Evolutionary conservation across 53 echinoderm and acorn worm species (phyloP).

Genomic region (Zoroaster sp.): DNA sequence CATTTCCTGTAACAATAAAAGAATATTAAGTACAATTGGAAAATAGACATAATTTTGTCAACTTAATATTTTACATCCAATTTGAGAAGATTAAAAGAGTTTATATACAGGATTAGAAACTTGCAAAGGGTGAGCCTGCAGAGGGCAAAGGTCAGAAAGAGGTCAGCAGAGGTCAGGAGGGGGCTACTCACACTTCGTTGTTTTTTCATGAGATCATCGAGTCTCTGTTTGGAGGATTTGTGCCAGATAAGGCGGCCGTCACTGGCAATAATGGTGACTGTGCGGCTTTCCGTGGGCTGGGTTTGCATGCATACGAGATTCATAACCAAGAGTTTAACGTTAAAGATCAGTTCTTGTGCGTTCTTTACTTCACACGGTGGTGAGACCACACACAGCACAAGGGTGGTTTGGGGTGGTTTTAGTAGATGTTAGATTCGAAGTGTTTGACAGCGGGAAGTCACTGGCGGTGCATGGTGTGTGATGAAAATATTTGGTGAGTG

Average conservation of each 20-base stretch:
- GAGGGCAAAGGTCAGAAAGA: slow-evolving; percentile 10
- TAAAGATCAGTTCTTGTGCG: neutral
- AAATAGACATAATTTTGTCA: too few species aligned
- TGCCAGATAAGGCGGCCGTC: slow-evolving; percentile 99
- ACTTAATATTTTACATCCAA: too few species aligned
- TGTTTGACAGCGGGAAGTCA: neutral
- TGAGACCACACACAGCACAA: slow-evolving; percentile 17
- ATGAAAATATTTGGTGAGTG: neutral
- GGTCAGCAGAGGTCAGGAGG: neutral
- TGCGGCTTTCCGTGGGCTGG: slow-evolving; percentile 88
- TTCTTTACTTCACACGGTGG: neutral
- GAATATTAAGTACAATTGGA: too few species aligned
- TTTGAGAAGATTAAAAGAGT: too few species aligned
- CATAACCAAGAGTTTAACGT: neutral
- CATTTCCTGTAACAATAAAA: too few species aligned
- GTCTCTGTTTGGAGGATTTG: slow-evolving; percentile 95
- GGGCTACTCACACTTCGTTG: slow-evolving; percentile 90
- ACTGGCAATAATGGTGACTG: slow-evolving; percentile 94
- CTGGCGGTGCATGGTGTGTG: neutral
- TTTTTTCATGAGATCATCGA: slow-evolving; percentile 95
- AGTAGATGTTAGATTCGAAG: neutral
- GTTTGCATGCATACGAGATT: slow-evolving; percentile 13
- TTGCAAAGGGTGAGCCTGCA: neutral
- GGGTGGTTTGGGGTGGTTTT: neutral
- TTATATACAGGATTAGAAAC: neutral